phyloP scores from a whole-genome alignment of 2,888 invertebrate genomes.

The Biston stratarius region DNA sequence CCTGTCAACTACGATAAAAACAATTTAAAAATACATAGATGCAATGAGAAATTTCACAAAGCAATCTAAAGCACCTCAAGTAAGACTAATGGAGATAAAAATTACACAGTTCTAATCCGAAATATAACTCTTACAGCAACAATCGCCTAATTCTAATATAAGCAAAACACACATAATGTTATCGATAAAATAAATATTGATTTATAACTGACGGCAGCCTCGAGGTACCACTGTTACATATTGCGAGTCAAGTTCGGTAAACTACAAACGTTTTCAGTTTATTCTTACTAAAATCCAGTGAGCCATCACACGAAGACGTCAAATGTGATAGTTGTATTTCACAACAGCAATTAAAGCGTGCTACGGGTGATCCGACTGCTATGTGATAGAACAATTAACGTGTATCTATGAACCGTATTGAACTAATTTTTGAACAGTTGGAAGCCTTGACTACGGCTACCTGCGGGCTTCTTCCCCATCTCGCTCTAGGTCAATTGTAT shows the following conservation, averaged over 20 bases:
- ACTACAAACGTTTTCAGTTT: not conserved
- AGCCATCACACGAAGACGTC: not conserved
- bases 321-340: not conserved
- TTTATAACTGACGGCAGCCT: constrained; percentile 3
- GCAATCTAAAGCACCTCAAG: too few species aligned
- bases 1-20: too few species aligned
- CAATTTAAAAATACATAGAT: too few species aligned
- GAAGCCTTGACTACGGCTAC: constrained; percentile 17
- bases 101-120: not conserved
- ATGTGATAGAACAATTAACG: constrained; percentile 14
- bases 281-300: constrained; percentile 1
- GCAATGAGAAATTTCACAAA: too few species aligned
- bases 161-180: not conserved
- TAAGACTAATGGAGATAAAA: too few species aligned
- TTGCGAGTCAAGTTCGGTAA: not conserved
- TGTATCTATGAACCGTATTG: constrained; percentile 4
- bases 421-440: constrained; percentile 1
- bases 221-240: not conserved
- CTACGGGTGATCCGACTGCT: constrained; percentile 13
- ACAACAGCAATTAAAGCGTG: not conserved
- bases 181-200: constrained; percentile 9
- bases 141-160: not conserved
- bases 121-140: constrained; percentile 14
- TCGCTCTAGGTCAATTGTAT: constrained; percentile 17
- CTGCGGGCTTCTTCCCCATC: constrained; percentile 21